These are phyloP conservation scores for Isaurus tuberculatus DNA, from an alignment of 92 coral and sea anemone genomes.

Conservation along the genomic window DNA sequence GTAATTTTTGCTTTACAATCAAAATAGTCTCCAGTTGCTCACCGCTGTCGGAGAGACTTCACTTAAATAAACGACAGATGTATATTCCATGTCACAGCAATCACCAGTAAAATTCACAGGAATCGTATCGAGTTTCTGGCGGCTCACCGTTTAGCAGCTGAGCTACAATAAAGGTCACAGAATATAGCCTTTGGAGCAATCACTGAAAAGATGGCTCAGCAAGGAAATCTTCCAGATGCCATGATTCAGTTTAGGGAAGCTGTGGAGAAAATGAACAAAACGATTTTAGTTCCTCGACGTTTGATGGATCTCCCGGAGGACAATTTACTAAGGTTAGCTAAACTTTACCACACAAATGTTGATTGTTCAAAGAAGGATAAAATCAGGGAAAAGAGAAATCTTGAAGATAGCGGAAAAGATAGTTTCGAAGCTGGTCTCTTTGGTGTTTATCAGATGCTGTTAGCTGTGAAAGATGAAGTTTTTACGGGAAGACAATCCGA, in stretches of 20 bases:
- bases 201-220: conserved; percentile 34
- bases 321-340: background rate
- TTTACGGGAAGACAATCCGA: conserved; percentile 31
- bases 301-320: conserved; percentile 59
- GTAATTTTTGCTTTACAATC: too few relatives aligned
- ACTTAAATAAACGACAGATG: too few relatives aligned
- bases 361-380: background rate
- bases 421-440: conserved; percentile 9
- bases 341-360: conserved; percentile 6
- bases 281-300: conserved; percentile 65
- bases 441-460: conserved; percentile 33
- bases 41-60: too few relatives aligned
- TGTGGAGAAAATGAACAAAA: conserved; percentile 59
- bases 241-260: conserved; percentile 61
- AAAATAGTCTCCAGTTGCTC: too few relatives aligned
- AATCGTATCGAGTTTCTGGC: too few relatives aligned
- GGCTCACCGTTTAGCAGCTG: too few relatives aligned
- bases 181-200: too few relatives aligned
- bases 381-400: too few relatives aligned
- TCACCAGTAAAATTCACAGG: too few relatives aligned
- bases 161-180: too few relatives aligned
- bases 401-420: background rate
- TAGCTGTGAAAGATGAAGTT: conserved; percentile 38
- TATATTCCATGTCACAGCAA: too few relatives aligned
- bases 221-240: conserved; percentile 55